phyloP scores from a whole-genome alignment of 2,888 invertebrate species.

The Drosophila prolongata region DNA sequence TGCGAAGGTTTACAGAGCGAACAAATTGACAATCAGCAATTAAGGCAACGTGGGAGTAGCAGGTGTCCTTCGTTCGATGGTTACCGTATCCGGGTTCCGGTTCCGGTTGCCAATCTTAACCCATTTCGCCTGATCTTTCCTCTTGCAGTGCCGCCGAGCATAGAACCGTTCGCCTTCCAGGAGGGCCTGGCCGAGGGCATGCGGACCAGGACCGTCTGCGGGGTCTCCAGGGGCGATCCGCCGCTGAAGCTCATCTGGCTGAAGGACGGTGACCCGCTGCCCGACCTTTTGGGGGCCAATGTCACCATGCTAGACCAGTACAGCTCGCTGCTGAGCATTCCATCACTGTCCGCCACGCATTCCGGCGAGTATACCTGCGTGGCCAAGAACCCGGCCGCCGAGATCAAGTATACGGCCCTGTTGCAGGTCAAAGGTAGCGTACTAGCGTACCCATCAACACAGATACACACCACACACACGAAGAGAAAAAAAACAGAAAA shows the following conservation, averaged over 20 bases:
- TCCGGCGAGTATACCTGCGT: constrained; percentile 92
- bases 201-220: constrained; percentile 92
- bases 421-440: constrained; percentile 93
- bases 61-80: constrained; percentile 6
- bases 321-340: constrained; percentile 91
- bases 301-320: constrained; percentile 90
- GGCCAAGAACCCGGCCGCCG: constrained; percentile 91
- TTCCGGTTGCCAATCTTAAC: constrained; percentile 46
- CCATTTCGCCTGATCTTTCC: constrained; percentile 65
- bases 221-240: constrained; percentile 92
- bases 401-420: constrained; percentile 91
- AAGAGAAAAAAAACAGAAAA: background rate
- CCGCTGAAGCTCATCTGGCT: constrained; percentile 92
- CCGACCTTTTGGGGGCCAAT: constrained; percentile 88
- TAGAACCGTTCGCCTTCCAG: constrained; percentile 94
- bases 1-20: constrained; percentile 73
- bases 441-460: constrained; percentile 67
- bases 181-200: constrained; percentile 92
- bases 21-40: constrained; percentile 25
- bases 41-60: constrained; percentile 31
- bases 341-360: constrained; percentile 90
- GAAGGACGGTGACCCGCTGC: constrained; percentile 90
- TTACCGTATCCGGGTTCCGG: background rate
- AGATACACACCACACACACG: background rate
- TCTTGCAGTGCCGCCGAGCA: constrained; percentile 92